Percentiles rank a stretch among this genome's conserved stretches.
phyloP scores from a whole-genome alignment of 1,140 invertebrate genomes.

The Leguminivora glycinivorella region DNA sequence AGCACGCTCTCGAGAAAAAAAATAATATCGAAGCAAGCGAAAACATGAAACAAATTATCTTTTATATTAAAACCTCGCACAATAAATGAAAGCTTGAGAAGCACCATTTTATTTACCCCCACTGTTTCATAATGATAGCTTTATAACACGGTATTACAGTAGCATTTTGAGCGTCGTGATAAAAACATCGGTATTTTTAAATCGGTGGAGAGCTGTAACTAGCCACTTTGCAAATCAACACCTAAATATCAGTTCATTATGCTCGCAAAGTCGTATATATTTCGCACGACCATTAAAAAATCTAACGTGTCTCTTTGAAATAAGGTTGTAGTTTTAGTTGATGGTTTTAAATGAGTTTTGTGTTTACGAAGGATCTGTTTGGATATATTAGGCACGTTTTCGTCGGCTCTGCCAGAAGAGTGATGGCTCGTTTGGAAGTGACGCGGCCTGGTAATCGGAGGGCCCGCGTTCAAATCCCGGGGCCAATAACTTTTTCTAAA shows the following conservation, averaged over 20 bases:
- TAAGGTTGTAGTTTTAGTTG: background rate
- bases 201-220: background rate
- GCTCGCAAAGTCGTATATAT: background rate
- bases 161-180: background rate
- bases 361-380: background rate
- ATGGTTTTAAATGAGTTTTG: background rate
- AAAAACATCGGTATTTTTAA: background rate
- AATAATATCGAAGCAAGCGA: background rate
- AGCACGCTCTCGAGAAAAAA: background rate
- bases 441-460: background rate
- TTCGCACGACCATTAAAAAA: background rate
- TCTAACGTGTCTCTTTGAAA: background rate
- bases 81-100: slow-evolving; percentile 12
- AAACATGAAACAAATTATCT: slow-evolving; percentile 11
- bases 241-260: background rate
- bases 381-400: slow-evolving; percentile 7
- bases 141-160: background rate
- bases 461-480: slow-evolving; percentile 8
- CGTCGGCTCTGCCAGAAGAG: background rate
- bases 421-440: slow-evolving; percentile 4
- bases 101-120: background rate
- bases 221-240: slow-evolving; percentile 14
- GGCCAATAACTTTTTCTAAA: slow-evolving; percentile 12
- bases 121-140: background rate
- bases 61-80: slow-evolving; percentile 7